phyloP scores from a whole-genome alignment of 2,113 vertebrate species.

The Eudyptes chrysolophus region DNA sequence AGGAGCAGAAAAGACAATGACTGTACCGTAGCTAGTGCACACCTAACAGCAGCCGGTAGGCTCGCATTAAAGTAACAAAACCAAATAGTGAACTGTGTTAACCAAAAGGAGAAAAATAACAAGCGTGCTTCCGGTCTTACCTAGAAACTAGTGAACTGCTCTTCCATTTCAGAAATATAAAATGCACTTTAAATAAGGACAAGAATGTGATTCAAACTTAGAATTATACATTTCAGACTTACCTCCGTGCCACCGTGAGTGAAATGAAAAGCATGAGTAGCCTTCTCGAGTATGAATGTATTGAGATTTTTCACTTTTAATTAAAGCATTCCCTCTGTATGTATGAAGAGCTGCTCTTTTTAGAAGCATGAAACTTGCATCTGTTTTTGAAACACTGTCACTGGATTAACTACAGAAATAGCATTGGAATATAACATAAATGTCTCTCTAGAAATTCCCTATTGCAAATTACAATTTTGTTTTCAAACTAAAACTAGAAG shows the following conservation, averaged over 20 bases:
- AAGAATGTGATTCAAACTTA: not conserved
- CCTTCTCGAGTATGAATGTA: not conserved
- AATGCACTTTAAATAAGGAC: not conserved
- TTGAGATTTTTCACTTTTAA: slow-evolving; percentile 10
- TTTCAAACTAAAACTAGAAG: not conserved
- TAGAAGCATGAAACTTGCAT: not conserved
- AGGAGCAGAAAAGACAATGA: not conserved
- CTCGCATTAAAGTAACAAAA: not conserved
- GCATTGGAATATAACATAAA: not conserved
- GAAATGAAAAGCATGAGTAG: not conserved
- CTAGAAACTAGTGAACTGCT: not conserved
- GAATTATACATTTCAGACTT: not conserved
- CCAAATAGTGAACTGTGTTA: not conserved
- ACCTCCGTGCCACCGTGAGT: not conserved
- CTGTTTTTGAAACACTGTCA: not conserved
- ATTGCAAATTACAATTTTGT: not conserved
- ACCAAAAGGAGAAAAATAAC: not conserved
- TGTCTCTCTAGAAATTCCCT: not conserved
- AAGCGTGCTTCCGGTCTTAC: not conserved
- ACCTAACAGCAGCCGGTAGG: not conserved
- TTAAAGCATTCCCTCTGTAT: not conserved
- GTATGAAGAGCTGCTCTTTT: not conserved
- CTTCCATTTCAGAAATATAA: not conserved
- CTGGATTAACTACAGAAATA: not conserved
- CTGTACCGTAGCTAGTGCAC: not conserved